A percentile compares a stretch with the other conserved stretches of the same genome.
These are phyloP conservation scores for Hipparchia semele DNA, from an alignment of 2,888 invertebrate genomes.

Conservation along the genomic window DNA sequence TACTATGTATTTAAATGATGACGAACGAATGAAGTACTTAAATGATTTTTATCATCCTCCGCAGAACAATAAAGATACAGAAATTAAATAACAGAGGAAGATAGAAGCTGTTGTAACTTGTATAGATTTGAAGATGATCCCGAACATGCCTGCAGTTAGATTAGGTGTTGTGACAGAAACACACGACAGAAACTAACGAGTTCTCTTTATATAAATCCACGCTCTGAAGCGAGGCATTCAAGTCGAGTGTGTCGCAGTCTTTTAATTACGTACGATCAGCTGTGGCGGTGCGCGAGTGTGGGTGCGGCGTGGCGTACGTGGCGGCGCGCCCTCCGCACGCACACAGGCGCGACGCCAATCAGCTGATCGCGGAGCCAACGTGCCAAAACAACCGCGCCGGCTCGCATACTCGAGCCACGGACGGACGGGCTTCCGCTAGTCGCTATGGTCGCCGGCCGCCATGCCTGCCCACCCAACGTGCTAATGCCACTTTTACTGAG, in stretches of 20 bases:
- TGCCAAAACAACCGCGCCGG: slow-evolving; percentile 39
- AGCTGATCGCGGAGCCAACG: slow-evolving; percentile 69
- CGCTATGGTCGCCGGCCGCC: not conserved
- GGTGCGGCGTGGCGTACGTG: slow-evolving; percentile 37
- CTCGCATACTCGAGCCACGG: not conserved
- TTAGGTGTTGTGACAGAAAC: not conserved
- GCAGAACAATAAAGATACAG: no score
- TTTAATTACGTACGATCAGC: slow-evolving; percentile 36
- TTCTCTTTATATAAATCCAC: not conserved
- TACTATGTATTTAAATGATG: not conserved
- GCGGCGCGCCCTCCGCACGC: slow-evolving; percentile 49
- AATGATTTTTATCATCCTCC: no score
- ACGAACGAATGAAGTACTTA: not conserved
- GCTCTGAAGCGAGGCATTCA: not conserved
- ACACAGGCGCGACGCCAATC: slow-evolving; percentile 61
- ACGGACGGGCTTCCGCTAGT: not conserved
- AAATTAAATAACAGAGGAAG: no score
- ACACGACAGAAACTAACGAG: not conserved
- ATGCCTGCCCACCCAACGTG: not conserved
- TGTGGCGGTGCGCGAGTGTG: slow-evolving; percentile 36
- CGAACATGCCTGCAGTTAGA: not conserved
- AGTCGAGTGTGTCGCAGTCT: slow-evolving; percentile 27
- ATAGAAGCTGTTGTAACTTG: no score
- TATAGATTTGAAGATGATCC: not conserved
- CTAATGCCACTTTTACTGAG: not conserved